These are phyloP conservation scores for Noctua fimbriata DNA, from an alignment of 2,888 invertebrate genomes.

Conservation along the genomic window DNA sequence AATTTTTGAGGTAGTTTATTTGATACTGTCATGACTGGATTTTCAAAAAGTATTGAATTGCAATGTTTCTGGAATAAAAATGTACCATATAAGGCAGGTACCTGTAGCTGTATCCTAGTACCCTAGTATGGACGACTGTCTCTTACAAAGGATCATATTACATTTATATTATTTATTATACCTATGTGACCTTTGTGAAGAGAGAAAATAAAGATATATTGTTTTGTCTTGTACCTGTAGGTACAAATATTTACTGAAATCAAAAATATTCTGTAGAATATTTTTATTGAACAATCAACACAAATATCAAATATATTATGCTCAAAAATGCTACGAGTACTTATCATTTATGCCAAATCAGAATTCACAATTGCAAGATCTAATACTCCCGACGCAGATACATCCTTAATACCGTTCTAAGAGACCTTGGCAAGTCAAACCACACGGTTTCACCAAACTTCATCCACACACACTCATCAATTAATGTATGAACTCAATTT, in stretches of 20 bases:
- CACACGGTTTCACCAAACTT: constrained; percentile 11
- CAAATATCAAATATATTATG: neutral
- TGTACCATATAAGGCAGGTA: neutral
- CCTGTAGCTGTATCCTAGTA: too few relatives aligned
- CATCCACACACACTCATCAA: constrained; percentile 25
- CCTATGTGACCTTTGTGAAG: too few relatives aligned
- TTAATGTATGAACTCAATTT: constrained; percentile 39
- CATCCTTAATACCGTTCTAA: neutral
- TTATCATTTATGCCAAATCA: neutral
- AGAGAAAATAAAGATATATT: too few relatives aligned
- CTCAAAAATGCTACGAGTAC: neutral
- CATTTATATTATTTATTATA: too few relatives aligned
- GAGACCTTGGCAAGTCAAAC: constrained; percentile 12
- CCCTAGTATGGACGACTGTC: too few relatives aligned
- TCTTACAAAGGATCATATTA: too few relatives aligned
- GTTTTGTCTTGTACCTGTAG: neutral
- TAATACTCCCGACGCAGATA: neutral
- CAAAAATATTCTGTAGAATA: neutral
- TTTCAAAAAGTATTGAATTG: neutral
- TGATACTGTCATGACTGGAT: neutral
- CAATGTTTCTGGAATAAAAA: too few relatives aligned
- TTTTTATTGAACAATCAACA: neutral
- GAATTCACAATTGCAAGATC: neutral
- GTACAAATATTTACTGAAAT: neutral
- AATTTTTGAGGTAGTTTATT: constrained; percentile 9